Evolutionary conservation across 2,888 invertebrate genomes (phyloP).

Genomic region (Prionchulus punctatus): DNA sequence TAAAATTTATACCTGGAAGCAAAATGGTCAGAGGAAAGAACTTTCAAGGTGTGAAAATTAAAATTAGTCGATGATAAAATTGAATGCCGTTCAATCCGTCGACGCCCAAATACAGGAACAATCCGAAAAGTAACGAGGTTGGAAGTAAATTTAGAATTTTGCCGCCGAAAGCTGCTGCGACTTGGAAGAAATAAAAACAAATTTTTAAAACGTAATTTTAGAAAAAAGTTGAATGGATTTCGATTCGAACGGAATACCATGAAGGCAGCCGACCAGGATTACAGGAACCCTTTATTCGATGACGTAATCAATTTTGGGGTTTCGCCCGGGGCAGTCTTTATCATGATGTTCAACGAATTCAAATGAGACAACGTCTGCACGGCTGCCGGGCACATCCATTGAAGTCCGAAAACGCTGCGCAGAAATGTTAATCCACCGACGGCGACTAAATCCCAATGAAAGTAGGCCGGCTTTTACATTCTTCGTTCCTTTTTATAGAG

Average conservation of each 20-base stretch:
- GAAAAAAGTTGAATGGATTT: too few relatives aligned
- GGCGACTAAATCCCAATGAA: slow-evolving; percentile 80
- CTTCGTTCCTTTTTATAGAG: slow-evolving; percentile 79
- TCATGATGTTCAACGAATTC: slow-evolving; percentile 77
- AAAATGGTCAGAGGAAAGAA: too few relatives aligned
- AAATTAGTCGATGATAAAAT: slow-evolving; percentile 67
- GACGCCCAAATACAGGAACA: slow-evolving; percentile 77
- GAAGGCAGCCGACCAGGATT: slow-evolving; percentile 54
- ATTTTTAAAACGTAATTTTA: too few relatives aligned
- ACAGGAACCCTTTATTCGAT: slow-evolving; percentile 56
- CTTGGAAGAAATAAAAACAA: too few relatives aligned
- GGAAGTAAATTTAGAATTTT: slow-evolving; percentile 63
- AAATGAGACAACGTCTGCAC: slow-evolving; percentile 84
- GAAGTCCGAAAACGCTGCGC: slow-evolving; percentile 66
- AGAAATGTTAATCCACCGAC: slow-evolving; percentile 64
- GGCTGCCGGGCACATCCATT: slow-evolving; percentile 84
- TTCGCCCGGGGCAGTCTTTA: slow-evolving; percentile 79
- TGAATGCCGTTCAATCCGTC: slow-evolving; percentile 82
- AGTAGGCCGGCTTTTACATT: slow-evolving; percentile 75
- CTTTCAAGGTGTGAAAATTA: slow-evolving; percentile 80
- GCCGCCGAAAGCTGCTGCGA: slow-evolving; percentile 16
- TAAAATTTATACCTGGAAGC: too few relatives aligned
- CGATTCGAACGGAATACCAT: too few relatives aligned
- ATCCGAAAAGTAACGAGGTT: slow-evolving; percentile 79
- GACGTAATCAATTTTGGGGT: slow-evolving; percentile 49